Evolutionary conservation across 1,140 invertebrate genomes (phyloP), one percentile per base, ranked within the genome.

Genomic region (Octopus bimaculoides): DNA sequence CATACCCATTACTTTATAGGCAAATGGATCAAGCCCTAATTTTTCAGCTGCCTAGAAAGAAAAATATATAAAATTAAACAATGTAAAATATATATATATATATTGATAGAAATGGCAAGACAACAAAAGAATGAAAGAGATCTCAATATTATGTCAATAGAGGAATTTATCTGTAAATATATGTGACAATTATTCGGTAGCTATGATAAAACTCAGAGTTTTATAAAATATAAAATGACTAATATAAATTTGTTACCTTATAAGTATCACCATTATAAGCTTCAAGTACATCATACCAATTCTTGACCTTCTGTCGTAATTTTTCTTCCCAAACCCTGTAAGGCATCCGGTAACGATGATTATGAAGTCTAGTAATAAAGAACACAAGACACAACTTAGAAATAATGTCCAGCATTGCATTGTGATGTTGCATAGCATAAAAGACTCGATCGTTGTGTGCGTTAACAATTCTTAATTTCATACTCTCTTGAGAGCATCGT

Each of bases 291-390:
- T 92, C 92, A 83, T 92, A 93, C 92, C 92, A 93, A 41, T 87
- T 86, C 71, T 87, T 85, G 53, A 92, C 85, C 80, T 91, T 92
- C 77, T 90, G 87, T 10, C 87, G 82, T 52, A 93, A 86, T 80
- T 92, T 91, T 61, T 91, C 89, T 6, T 91, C 91, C 92, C 92
- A 93, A 80, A 92, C 92, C 82, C 89, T 89, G 82, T 93, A 93
- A 53, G 92, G 92, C 92, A 93, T 93, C 53, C 74, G 66, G 26
- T 71, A 20, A 20, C 66, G 66, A 71, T 71, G 66, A 71, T 90
- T 85, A 41, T 85, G 83, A 77, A 91, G 81, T 78, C 88, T 90
- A 78, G n/a, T 80, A 75, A 71, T 71, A 74, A 53, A 78, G 71
- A 78, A 41, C 26, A 41, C 26, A 41, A 41, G 26, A 41, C 1